Conservation (phyloP, 2,888 invertebrate genomes). For the Gnatocerus cornutus region DNA sequence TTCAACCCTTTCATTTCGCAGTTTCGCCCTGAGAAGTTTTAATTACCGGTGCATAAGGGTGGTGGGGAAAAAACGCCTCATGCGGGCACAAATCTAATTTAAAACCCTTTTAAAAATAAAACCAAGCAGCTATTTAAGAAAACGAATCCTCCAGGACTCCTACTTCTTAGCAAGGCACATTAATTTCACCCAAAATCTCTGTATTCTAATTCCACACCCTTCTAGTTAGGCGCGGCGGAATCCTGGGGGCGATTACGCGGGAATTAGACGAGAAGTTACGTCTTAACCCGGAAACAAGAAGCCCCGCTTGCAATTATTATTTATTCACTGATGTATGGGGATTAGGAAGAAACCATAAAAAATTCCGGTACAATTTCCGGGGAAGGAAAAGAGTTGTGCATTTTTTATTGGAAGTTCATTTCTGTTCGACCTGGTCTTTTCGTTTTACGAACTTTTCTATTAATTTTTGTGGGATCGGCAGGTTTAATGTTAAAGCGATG, state of each 20-base stretch:
- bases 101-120: no score
- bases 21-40: slow-evolving; percentile 12
- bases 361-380: background rate
- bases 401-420: background rate
- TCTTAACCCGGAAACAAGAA: slow-evolving; percentile 30
- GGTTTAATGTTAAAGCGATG: no score
- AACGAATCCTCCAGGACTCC: background rate
- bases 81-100: no score
- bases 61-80: slow-evolving; percentile 4
- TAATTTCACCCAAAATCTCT: slow-evolving; percentile 40
- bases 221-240: slow-evolving; percentile 29
- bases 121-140: no score
- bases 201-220: slow-evolving; percentile 37
- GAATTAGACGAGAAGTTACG: slow-evolving; percentile 43
- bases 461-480: no score
- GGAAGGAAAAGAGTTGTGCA: background rate
- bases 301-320: slow-evolving; percentile 23
- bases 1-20: slow-evolving; percentile 10
- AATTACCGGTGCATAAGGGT: slow-evolving; percentile 9
- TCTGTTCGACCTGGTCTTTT: background rate
- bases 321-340: slow-evolving; percentile 32
- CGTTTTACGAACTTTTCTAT: no score
- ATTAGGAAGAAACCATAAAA: background rate
- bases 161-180: slow-evolving; percentile 19
- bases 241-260: slow-evolving; percentile 42